Base-by-base conservation (phyloP, 2,113 vertebrate species). In the Pao palembangensis region DNA sequence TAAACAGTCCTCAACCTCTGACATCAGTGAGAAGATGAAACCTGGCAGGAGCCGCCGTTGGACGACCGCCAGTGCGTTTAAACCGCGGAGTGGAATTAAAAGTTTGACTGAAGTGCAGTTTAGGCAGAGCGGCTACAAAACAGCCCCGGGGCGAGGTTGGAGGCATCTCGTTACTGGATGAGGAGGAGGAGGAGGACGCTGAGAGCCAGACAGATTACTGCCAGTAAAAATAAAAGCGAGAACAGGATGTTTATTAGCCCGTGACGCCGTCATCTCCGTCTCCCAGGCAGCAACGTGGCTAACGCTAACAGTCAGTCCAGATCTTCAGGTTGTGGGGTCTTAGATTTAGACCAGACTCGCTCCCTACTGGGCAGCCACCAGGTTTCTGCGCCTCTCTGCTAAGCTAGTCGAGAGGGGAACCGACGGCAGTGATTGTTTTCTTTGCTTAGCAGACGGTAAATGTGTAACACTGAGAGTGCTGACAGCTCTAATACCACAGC, bases 81-180 rank as follows among this genome's bases (percentile, higher is more conserved):
- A 74, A 76, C 73, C 69, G 61, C 20, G 51, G 77, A 70, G 73
- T 76, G 73, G 79, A 83, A 82, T 88, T 86, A 85, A 86, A 87
- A 81, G 69, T 75, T 76, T 60, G 64, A 79, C 78, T 71, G 75
- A 82, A 73, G 61, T 71, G 72, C 65, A 80, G 67, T 85, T 80
- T 78, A 85, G 87, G 80, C 67, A 76, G 64, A 64, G 72, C 63
- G 54, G 64, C 71, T 64, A 62, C 65, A 69, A 60, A 75, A 71
- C 59, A 60, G 55, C 73, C 84, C 75, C 53, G 59, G 66, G 79
- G 82, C 46, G 55, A 81, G 66, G 53, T 64, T 85, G 60, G 64
- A 83, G 76, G 85, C 79, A 76, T 61, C 78, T 88, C 83, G 82
- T 87, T 87, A 87, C 77, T 62, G 21, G 63, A 69, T 8, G 47